Evolutionary conservation across 2,797 vertebrate species (phyloP).

Genomic region (Pangasius sanitwongsei): DNA sequence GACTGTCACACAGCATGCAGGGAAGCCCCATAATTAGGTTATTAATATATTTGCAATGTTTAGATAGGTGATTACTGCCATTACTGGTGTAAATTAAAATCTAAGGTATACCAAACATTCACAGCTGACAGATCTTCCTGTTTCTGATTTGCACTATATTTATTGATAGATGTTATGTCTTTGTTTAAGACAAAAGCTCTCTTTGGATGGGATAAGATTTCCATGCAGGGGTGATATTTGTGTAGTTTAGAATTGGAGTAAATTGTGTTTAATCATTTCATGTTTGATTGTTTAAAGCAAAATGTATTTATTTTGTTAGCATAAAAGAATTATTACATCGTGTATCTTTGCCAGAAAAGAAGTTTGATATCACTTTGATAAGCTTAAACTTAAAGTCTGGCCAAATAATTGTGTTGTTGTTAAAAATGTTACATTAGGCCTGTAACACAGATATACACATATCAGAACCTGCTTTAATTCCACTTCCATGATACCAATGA

Average conservation of each 20-base stretch:
- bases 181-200: neutral
- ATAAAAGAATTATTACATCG: neutral
- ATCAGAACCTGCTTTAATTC: neutral
- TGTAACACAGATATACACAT: no score
- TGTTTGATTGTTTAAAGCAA: neutral
- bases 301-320: neutral
- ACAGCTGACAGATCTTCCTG: neutral
- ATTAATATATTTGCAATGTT: conserved; percentile 4
- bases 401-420: neutral
- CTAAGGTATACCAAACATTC: neutral
- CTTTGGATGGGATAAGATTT: neutral
- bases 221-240: neutral
- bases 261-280: neutral
- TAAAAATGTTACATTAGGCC: neutral
- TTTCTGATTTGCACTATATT: neutral
- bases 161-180: neutral
- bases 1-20: neutral
- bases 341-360: neutral
- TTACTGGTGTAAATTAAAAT: neutral
- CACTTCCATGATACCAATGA: neutral
- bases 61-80: neutral
- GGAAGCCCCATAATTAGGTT: neutral
- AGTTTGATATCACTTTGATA: neutral
- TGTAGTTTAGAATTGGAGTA: neutral
- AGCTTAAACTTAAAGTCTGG: neutral